Percentiles rank a stretch among this genome's conserved stretches.
These are phyloP conservation scores for Prochilodus magdalenae DNA, from an alignment of 2,113 vertebrate genomes.

Conservation along the genomic window DNA sequence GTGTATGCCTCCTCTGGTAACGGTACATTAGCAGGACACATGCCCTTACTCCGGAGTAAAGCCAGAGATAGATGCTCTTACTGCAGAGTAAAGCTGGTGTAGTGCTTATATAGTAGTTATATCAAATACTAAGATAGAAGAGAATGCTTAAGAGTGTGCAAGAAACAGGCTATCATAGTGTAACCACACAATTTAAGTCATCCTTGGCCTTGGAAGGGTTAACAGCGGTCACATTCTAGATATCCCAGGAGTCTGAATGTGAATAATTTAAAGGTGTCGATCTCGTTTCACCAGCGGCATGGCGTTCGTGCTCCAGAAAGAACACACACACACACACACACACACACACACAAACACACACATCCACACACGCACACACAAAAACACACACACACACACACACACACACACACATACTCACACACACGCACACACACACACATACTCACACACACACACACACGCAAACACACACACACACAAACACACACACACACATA, in stretches of 20 bases:
- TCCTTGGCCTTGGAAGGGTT: constrained; percentile 13
- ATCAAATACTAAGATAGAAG: neutral
- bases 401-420: neutral
- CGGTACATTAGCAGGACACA: neutral
- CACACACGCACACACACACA: no score
- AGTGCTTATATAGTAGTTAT: no score
- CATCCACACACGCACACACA: no score
- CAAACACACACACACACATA: neutral
- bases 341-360: neutral
- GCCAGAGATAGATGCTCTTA: no score
- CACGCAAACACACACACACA: constrained; percentile 13
- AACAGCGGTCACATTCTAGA: constrained; percentile 9
- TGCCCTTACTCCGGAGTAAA: no score
- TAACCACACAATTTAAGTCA: neutral
- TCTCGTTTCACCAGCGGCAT: constrained; percentile 34
- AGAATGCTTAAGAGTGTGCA: neutral
- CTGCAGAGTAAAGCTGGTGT: no score
- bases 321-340: constrained; percentile 8
- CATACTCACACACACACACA: neutral
- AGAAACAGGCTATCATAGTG: neutral
- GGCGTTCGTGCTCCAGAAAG: neutral
- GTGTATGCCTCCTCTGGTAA: neutral
- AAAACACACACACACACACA: constrained; percentile 9
- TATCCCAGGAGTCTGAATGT: constrained; percentile 25
- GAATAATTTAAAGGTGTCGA: constrained; percentile 49